Percentiles rank a stretch among this genome's conserved stretches.
phyloP scores from a whole-genome alignment of 2,113 vertebrate species.

The Gobius niger region DNA sequence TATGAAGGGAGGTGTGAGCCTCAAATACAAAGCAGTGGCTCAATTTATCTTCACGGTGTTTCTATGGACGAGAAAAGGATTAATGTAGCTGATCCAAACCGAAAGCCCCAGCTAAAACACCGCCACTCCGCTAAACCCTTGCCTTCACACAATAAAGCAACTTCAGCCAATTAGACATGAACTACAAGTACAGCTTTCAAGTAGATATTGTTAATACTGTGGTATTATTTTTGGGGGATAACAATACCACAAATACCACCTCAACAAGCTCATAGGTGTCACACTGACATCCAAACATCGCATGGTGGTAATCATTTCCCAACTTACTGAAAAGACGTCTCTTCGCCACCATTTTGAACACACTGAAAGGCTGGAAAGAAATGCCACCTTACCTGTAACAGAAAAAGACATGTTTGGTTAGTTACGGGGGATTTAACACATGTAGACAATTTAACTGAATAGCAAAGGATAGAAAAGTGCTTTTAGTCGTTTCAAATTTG shows the following conservation, averaged over 20 bases:
- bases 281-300: background rate
- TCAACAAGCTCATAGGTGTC: background rate
- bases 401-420: background rate
- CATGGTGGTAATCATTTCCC: background rate
- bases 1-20: slow-evolving; percentile 36
- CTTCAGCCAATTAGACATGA: too few relatives aligned
- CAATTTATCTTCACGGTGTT: too few relatives aligned
- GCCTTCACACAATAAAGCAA: too few relatives aligned
- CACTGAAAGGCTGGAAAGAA: background rate
- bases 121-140: too few relatives aligned
- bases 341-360: background rate
- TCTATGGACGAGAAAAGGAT: too few relatives aligned
- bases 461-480: background rate
- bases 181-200: too few relatives aligned
- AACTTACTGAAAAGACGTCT: slow-evolving; percentile 1
- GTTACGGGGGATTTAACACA: background rate
- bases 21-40: slow-evolving; percentile 16
- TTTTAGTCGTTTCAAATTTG: background rate
- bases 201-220: too few relatives aligned
- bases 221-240: too few relatives aligned
- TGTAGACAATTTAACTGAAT: background rate
- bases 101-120: too few relatives aligned
- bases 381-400: background rate
- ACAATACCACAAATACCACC: too few relatives aligned
- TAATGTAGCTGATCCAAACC: too few relatives aligned